phyloP scores from a whole-genome alignment of 35 echinoderm and acorn worm species.

The Ptychodera flava region DNA sequence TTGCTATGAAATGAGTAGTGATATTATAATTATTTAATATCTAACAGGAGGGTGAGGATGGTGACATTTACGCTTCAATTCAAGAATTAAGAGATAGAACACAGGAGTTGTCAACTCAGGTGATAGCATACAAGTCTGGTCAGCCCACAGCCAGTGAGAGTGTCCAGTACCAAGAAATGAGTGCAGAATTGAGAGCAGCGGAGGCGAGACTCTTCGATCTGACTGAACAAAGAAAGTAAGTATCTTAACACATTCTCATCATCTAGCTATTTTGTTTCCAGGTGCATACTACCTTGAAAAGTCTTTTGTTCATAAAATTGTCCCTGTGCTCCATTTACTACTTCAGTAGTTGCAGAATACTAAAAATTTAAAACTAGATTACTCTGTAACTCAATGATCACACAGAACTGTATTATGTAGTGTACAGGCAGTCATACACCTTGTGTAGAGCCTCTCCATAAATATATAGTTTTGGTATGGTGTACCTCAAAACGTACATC shows the following conservation, averaged over 20 bases:
- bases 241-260: background rate
- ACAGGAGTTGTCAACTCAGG: constrained; percentile 22
- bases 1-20: no score
- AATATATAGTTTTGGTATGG: no score
- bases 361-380: no score
- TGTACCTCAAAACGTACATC: no score
- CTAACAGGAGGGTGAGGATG: constrained; percentile 74
- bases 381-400: background rate
- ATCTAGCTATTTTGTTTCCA: background rate
- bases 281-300: background rate
- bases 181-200: background rate
- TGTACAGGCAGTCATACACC: no score
- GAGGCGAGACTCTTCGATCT: background rate
- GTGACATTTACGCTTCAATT: constrained; percentile 74
- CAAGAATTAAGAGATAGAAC: constrained; percentile 63
- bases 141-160: background rate
- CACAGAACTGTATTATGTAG: background rate
- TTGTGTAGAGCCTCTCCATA: no score
- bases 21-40: no score
- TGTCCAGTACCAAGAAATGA: background rate
- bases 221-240: background rate
- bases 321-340: background rate
- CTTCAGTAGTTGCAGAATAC: no score
- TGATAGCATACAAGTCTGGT: background rate
- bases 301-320: background rate